Evolutionary conservation across 2,888 invertebrate species (phyloP).

Genomic region (Synergus laeviventris): DNA sequence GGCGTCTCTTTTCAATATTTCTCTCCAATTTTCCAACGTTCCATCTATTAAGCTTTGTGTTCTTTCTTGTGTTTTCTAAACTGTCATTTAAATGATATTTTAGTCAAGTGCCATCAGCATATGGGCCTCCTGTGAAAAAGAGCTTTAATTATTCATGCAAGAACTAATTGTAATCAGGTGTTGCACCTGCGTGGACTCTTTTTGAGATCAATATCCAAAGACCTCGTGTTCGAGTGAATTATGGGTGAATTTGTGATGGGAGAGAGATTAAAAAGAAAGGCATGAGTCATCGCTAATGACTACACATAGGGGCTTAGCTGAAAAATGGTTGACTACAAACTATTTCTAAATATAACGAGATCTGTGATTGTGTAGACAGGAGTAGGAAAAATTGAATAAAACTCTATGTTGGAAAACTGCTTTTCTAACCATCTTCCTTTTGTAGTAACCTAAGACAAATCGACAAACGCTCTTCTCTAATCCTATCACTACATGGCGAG

Average conservation of each 20-base stretch:
- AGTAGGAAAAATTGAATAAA: background rate
- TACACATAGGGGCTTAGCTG: slow-evolving; percentile 14
- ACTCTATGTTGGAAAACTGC: background rate
- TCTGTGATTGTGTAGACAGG: background rate
- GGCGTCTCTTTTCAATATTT: background rate
- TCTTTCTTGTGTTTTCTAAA: background rate
- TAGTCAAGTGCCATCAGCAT: background rate
- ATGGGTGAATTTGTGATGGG: background rate
- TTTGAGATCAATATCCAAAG: slow-evolving; percentile 25
- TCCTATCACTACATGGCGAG: slow-evolving; percentile 25
- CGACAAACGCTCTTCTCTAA: background rate
- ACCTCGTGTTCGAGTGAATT: slow-evolving; percentile 8
- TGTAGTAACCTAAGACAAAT: background rate
- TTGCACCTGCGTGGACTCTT: slow-evolving; percentile 12
- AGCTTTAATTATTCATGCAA: background rate
- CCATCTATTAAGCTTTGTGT: background rate
- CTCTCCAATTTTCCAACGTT: background rate
- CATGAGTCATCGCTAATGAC: slow-evolving; percentile 9
- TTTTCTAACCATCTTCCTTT: background rate
- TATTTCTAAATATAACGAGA: slow-evolving; percentile 11
- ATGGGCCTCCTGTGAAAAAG: background rate
- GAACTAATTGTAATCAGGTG: background rate
- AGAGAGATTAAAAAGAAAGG: slow-evolving; percentile 29
- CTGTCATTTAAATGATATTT: background rate
- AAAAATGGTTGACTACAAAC: background rate